Base-by-base conservation (phyloP, 2,113 vertebrate species). In the Amblyornis subalaris region DNA sequence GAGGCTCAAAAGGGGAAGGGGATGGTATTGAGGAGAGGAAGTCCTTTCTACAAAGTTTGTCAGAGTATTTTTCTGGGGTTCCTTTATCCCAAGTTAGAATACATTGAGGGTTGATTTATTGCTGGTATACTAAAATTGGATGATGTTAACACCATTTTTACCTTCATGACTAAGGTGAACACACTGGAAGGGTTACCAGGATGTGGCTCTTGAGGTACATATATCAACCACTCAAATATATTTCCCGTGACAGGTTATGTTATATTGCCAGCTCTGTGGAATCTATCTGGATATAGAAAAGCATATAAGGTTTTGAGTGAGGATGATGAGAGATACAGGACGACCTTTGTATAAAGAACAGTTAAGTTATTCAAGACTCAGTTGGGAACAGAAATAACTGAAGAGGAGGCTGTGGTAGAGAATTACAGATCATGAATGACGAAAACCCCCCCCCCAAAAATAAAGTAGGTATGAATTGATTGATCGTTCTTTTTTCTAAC, bases 21-120 rank as follows among this genome's bases (percentile, higher is more conserved):
- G 22, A 16, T 0, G 0, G 8, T 36, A 85, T 45, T 8, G 22
- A 44, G 2, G 25, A 75, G 13, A 64, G 15, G 20, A 75, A 90
- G 58, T 29, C 7, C 16, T 42, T 6, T 45, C 53, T 89, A 22
- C 8, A 11, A 51, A 67, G 10, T 65, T 42, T 89, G 12, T 38
- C 18, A 14, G 7, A 29, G 10, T 48, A 25, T 78, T 91, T 70
- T 66, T 75, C 48, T 86, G 17, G 9, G 3, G 1, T 79, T 89
- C 14, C 11, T 62, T 44, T 79, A 21, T 20, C 7, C 36, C 50
- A 2, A 16, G 2, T 28, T 70, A 65, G 9, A 50, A 47, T 36
- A 50, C 8, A 28, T 4, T 31, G 28, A 57, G 9, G 10, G 6
- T 40, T 74, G 10, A 33, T 71, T 33, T 62, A n/a, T 19, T 74